These are phyloP conservation scores for Stichopus chloronotus DNA, from an alignment of 35 echinoderm and acorn worm genomes.

Conservation along the genomic window DNA sequence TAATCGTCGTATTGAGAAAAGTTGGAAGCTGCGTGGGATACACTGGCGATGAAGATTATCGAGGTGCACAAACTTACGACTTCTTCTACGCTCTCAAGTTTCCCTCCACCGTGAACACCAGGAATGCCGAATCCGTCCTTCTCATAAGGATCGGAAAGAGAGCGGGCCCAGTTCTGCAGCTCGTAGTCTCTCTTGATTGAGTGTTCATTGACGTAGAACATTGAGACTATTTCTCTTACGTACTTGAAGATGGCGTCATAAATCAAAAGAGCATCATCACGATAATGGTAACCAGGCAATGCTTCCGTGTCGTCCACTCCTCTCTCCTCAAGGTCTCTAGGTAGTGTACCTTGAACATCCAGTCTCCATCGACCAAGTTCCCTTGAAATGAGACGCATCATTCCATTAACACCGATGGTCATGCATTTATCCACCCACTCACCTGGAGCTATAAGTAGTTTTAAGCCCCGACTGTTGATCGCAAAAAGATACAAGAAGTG, in stretches of 20 bases:
- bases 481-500: slow-evolving; percentile 71
- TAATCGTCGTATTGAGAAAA: slow-evolving; percentile 70
- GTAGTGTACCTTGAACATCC: slow-evolving; percentile 77
- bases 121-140: slow-evolving; percentile 31
- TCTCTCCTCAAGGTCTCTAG: slow-evolving; percentile 66
- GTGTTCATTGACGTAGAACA: slow-evolving; percentile 26
- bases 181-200: slow-evolving; percentile 62
- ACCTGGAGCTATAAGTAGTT: slow-evolving; percentile 42
- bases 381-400: slow-evolving; percentile 20
- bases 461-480: slow-evolving; percentile 53
- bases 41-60: slow-evolving; percentile 58
- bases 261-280: slow-evolving; percentile 77
- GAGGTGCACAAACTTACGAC: slow-evolving; percentile 14
- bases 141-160: background rate
- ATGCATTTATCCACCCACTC: slow-evolving; percentile 71
- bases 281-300: slow-evolving; percentile 76
- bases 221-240: slow-evolving; percentile 57
- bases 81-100: slow-evolving; percentile 46
- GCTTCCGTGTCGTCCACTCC: slow-evolving; percentile 67
- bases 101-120: slow-evolving; percentile 41
- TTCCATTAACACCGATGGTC: slow-evolving; percentile 62
- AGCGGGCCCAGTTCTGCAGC: slow-evolving; percentile 68
- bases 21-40: slow-evolving; percentile 51
- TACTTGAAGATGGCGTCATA: slow-evolving; percentile 65
- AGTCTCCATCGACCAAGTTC: slow-evolving; percentile 58